phyloP scores from a whole-genome alignment of 2,113 vertebrate genomes.

The Neotoma lepida region DNA sequence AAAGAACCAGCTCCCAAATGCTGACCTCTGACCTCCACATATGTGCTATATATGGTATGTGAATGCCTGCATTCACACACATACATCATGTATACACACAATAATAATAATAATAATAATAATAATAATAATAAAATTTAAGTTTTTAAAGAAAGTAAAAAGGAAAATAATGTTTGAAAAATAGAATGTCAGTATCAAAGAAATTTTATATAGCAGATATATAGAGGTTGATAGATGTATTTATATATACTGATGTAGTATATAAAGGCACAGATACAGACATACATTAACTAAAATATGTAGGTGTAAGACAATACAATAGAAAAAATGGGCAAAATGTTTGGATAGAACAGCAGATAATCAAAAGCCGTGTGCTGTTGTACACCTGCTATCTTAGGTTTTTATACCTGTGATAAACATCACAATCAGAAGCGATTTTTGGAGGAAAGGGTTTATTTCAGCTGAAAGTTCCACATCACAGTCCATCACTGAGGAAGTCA shows the following conservation, averaged over 20 bases:
- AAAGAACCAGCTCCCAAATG: not conserved
- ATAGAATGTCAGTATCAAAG: not conserved
- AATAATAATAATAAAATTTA: not conserved
- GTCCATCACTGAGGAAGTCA: not conserved
- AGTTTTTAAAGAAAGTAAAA: no score
- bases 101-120: not conserved
- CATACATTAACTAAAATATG: not conserved
- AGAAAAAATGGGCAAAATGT: not conserved
- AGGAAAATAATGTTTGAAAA: not conserved
- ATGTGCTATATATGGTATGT: not conserved
- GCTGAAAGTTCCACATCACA: not conserved
- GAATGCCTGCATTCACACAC: not conserved
- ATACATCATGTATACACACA: not conserved
- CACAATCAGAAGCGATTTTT: not conserved
- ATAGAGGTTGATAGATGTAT: not conserved
- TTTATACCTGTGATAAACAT: not conserved
- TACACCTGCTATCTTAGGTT: not conserved
- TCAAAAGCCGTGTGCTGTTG: not conserved
- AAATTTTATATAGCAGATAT: slow-evolving; percentile 2
- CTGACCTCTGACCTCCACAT: not conserved
- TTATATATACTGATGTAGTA: not conserved
- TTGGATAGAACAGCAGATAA: not conserved
- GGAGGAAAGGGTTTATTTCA: not conserved
- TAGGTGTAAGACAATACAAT: not conserved
- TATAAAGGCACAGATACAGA: not conserved